Evolutionary conservation across 2,113 vertebrate species (phyloP), one percentile per base, ranked within the genome.

Genomic region (Cyanoderma ruficeps): DNA sequence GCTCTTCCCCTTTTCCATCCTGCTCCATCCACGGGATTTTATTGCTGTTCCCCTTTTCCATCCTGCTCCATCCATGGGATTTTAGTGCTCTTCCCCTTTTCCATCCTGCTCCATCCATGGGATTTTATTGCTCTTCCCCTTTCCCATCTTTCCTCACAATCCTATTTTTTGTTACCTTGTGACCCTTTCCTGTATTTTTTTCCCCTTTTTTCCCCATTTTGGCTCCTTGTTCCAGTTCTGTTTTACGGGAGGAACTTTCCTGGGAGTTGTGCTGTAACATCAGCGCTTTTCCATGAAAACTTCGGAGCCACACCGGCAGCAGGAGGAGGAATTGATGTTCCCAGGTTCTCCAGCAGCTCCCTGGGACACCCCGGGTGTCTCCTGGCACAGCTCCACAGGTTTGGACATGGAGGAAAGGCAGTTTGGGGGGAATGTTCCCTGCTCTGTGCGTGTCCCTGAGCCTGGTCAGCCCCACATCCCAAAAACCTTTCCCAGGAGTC

Each of bases 171-270:
- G 12, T 11, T 37, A 22, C 76, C 35, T 27, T 14, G 33, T 23
- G 35, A 31, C 21, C 25, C 9, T 63, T 82, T 16, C 74, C 56
- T 42, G 18, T 6, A 6, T 2, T 41, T 42, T 42, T 12, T 41
- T n/a, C n/a, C n/a, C n/a, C n/a, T 22, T 64, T 65, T 39, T 42
- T 5, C 6, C 14, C 24, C 9, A 0, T 30, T 15, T 10, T 2
- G 19, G 20, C 31, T 82, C 42, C 3, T 3, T 20, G 15, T 25
- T 69, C 6, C 35, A 10, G 49, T 17, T 60, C 9, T 10, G 9
- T 84, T 88, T 50, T 27, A 5, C 1, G 10, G 42, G n/a, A 72
- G 35, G 56, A 49, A 25, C 16, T 49, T 61, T 33, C 44, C 44
- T 33, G 44, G 57, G 74, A 77, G 74, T 16, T 49, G 9, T 76